Base-by-base conservation (phyloP, 2,113 vertebrate genomes). In the Poicephalus meyeri region DNA sequence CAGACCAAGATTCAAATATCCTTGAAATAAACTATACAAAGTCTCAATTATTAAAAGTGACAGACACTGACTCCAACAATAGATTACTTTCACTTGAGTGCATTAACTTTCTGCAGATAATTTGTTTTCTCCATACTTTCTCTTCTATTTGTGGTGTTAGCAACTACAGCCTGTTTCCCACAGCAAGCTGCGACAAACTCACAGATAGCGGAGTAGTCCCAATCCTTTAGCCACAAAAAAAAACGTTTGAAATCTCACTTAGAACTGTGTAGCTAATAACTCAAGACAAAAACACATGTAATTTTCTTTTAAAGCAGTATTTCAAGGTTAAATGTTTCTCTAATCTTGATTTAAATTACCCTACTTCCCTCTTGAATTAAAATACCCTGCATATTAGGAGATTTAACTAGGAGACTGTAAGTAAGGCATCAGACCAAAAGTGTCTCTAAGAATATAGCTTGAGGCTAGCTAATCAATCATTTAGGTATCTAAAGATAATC, bases 321-420 rank as follows among this genome's bases (percentile, higher is more conserved):
- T 91, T 87, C 80, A 84, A 85, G 73, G 77, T 56, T 92, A 93
- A 90, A 72, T 46, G 52, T 78, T 86, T 79, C 64, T 60, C 80
- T 68, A n/a, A 15, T 80, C 61, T 80, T 79, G 9, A 86, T 90
- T 86, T 79, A 72, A 83, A 93, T 80, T 69, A 74, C 23, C 28
- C 47, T 79, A 44, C 25, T 83, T 78, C 80, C 9, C 39, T 33
- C 73, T 66, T 4, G 1, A 86, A 96, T 91, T 83, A 66, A 91
- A 93, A 63, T 49, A 68, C 50, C 20, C 44, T n/a, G 66, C 28
- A 25, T 55, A 71, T 44, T 16, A 78, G n/a, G 20, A 81, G 76
- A 84, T 86, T 76, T 64, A 87, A 50, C 41, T 69, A 16, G 63
- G 84, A 28, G 23, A 87, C 37, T 37, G 61, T 41, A 85, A 29